These are phyloP conservation scores for Drosophila tripunctata DNA, from an alignment of 2,888 invertebrate genomes.

Conservation along the genomic window DNA sequence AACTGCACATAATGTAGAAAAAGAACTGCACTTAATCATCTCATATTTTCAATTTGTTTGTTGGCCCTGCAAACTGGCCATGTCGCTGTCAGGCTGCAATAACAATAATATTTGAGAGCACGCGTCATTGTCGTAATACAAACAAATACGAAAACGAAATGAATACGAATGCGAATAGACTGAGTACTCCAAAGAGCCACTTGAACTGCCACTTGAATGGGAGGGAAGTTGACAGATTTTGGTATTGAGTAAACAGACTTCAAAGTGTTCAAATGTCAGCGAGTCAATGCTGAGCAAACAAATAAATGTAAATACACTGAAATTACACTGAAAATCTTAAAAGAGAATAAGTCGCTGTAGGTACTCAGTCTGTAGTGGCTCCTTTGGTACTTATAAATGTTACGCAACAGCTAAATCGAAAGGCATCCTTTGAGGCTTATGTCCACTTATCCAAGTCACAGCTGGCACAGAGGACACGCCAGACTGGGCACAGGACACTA, in stretches of 20 bases:
- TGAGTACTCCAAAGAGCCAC: conserved; percentile 30
- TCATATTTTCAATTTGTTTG: background rate
- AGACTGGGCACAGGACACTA: conserved; percentile 43
- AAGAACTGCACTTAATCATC: background rate
- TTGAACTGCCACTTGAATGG: conserved; percentile 39
- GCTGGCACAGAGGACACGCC: conserved; percentile 52
- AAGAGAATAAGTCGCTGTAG: conserved; percentile 52
- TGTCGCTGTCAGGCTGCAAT: conserved; percentile 56
- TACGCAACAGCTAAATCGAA: conserved; percentile 17
- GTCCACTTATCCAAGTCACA: conserved; percentile 68
- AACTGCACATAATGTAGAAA: no score
- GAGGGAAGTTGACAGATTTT: conserved; percentile 70
- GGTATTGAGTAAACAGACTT: conserved; percentile 47
- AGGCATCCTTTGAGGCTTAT: conserved; percentile 58
- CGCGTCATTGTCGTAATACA: conserved; percentile 35
- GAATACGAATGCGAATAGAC: background rate
- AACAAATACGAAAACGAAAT: conserved; percentile 5
- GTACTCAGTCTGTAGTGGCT: background rate
- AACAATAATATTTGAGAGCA: conserved; percentile 58
- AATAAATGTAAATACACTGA: conserved; percentile 73
- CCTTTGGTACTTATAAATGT: conserved; percentile 27
- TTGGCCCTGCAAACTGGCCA: conserved; percentile 3
- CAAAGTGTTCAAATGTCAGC: conserved; percentile 55
- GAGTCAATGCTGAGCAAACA: conserved; percentile 73
- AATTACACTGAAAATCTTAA: conserved; percentile 69